These are phyloP conservation scores for Microdon myrmicae DNA, from an alignment of 2,888 invertebrate species.

Conservation along the genomic window DNA sequence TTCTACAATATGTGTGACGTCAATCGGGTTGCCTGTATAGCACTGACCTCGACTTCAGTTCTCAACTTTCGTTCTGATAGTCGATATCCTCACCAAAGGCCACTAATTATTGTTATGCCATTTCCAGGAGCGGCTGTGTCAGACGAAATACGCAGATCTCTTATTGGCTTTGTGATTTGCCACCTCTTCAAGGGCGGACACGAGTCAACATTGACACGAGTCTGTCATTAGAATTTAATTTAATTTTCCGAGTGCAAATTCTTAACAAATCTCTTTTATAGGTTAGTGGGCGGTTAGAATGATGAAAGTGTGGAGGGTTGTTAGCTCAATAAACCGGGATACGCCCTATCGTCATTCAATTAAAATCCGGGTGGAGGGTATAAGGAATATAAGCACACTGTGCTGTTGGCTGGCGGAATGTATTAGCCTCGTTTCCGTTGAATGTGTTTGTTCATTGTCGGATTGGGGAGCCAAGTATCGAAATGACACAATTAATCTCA, in stretches of 20 bases:
- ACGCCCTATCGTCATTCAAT: slow-evolving; percentile 43
- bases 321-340: slow-evolving; percentile 10
- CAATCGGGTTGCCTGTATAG: slow-evolving; percentile 22
- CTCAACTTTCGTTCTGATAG: slow-evolving; percentile 3
- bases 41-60: slow-evolving; percentile 13
- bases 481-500: slow-evolving; percentile 43
- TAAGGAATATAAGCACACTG: slow-evolving; percentile 6
- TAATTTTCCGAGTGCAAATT: slow-evolving; percentile 11
- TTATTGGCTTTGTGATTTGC: slow-evolving; percentile 13
- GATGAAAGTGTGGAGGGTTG: too few species aligned
- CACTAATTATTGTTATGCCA: slow-evolving; percentile 2
- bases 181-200: slow-evolving; percentile 15
- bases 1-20: slow-evolving; percentile 9
- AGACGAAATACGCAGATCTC: slow-evolving; percentile 4
- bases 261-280: not conserved
- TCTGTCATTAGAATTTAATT: slow-evolving; percentile 23
- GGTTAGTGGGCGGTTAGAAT: too few species aligned
- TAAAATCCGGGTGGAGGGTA: slow-evolving; percentile 16
- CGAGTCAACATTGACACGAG: slow-evolving; percentile 8
- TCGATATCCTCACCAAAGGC: slow-evolving; percentile 12
- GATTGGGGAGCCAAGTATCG: slow-evolving; percentile 38
- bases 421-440: slow-evolving; percentile 39
- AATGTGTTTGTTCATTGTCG: slow-evolving; percentile 26
- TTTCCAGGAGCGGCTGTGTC: slow-evolving; percentile 11
- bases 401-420: slow-evolving; percentile 16